A percentile compares a stretch with the other conserved stretches of the same genome.
Evolutionary conservation across 2,113 vertebrate species (phyloP).

Genomic region (Ciconia boyciana): DNA sequence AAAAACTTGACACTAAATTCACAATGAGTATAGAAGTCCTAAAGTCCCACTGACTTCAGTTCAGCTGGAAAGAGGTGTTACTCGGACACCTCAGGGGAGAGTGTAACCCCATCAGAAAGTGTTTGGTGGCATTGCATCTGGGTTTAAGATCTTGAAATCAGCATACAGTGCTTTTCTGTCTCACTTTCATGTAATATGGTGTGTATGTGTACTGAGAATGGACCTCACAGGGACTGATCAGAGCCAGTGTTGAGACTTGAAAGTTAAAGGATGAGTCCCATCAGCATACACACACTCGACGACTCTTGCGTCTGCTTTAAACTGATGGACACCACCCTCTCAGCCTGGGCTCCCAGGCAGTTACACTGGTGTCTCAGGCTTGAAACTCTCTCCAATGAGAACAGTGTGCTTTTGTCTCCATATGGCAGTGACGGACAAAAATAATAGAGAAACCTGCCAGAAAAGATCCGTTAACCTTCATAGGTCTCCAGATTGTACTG

Average conservation of each 20-base stretch:
- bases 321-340: accelerated
- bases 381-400: neutral
- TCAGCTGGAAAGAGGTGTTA: no score
- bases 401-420: neutral
- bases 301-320: neutral
- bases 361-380: accelerated
- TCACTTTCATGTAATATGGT: accelerated
- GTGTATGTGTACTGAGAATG: accelerated
- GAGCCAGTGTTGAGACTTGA: neutral
- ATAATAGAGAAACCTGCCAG: neutral
- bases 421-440: accelerated
- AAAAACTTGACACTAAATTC: accelerated
- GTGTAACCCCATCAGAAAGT: neutral
- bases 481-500: neutral
- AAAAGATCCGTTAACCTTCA: neutral
- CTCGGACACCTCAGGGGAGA: no score
- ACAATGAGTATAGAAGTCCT: accelerated
- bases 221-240: neutral
- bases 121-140: accelerated
- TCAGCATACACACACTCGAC: accelerated
- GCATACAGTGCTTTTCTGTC: accelerated
- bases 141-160: accelerated
- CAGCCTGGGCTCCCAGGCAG: neutral
- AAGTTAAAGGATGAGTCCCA: no score
- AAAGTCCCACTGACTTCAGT: accelerated